Evolutionary conservation across 1,140 invertebrate species (phyloP).

Genomic region (Danaus melanippus): DNA sequence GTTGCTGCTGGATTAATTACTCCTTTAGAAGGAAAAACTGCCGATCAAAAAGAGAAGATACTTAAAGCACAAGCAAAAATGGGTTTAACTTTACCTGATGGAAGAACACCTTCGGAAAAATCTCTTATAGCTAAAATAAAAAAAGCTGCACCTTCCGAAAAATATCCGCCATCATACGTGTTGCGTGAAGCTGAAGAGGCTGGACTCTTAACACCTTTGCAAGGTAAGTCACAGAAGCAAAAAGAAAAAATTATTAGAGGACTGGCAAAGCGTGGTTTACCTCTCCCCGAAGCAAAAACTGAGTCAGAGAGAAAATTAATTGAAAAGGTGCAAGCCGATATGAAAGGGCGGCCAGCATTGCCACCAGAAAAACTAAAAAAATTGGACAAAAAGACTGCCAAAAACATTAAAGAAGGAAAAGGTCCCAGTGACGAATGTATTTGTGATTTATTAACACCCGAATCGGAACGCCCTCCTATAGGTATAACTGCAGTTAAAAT

Average conservation of each 20-base stretch:
- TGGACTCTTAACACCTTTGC: too few species aligned
- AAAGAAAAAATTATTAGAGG: not conserved
- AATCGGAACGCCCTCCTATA: slow-evolving; percentile 9
- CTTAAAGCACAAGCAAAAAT: not conserved
- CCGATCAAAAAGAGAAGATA: not conserved
- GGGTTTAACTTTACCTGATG: not conserved
- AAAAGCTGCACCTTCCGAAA: too few species aligned
- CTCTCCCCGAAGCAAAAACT: slow-evolving; percentile 24
- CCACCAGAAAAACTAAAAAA: slow-evolving; percentile 19
- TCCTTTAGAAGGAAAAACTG: not conserved
- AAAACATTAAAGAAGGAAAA: slow-evolving; percentile 28
- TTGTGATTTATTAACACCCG: slow-evolving; percentile 26
- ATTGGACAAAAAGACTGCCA: slow-evolving; percentile 24
- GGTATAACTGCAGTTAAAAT: too few species aligned
- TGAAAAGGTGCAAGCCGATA: too few species aligned
- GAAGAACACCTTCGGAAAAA: not conserved
- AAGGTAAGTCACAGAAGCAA: too few species aligned
- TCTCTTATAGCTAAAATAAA: too few species aligned
- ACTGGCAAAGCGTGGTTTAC: slow-evolving; percentile 6
- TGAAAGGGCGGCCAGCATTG: not conserved
- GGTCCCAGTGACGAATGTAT: slow-evolving; percentile 32
- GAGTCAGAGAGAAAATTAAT: slow-evolving; percentile 19
- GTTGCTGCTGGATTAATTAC: too few species aligned
- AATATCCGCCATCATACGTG: too few species aligned
- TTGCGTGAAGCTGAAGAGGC: too few species aligned